Percentiles rank a stretch among this genome's conserved stretches.
Conservation (phyloP, 2,797 vertebrate genomes). For the Hapalemur alaotrensis region DNA sequence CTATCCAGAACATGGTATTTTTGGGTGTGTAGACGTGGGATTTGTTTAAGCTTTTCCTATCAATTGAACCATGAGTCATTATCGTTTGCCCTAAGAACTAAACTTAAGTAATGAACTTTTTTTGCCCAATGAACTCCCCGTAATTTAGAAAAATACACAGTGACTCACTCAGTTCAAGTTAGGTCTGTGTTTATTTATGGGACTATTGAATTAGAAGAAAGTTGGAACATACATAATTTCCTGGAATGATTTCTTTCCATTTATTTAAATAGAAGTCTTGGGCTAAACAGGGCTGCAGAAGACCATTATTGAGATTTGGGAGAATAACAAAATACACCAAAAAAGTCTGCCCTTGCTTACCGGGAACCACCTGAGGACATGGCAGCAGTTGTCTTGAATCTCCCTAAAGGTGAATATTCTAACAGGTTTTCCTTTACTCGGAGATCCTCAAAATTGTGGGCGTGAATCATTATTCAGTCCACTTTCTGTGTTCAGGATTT, state of each 20-base stretch:
- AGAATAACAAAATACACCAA: background rate
- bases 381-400: background rate
- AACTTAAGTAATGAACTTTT: conserved; percentile 7
- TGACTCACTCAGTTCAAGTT: conserved; percentile 48
- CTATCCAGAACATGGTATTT: background rate
- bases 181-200: conserved; percentile 37
- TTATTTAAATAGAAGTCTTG: conserved; percentile 22
- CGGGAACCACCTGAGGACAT: background rate
- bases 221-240: background rate
- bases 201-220: conserved; percentile 16
- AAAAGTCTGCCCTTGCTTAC: background rate
- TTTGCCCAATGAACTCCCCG: background rate
- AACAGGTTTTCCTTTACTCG: background rate
- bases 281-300: background rate
- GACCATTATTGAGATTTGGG: background rate
- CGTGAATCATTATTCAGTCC: background rate
- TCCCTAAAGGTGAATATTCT: background rate
- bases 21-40: background rate
- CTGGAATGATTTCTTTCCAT: background rate
- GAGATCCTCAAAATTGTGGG: background rate
- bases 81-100: conserved; percentile 24
- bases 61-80: background rate
- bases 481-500: background rate
- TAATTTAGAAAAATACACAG: conserved; percentile 31
- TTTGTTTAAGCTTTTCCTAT: conserved; percentile 12